Base-by-base conservation (phyloP, 2,888 invertebrate species). In the Caenorhabditis panamensis region DNA sequence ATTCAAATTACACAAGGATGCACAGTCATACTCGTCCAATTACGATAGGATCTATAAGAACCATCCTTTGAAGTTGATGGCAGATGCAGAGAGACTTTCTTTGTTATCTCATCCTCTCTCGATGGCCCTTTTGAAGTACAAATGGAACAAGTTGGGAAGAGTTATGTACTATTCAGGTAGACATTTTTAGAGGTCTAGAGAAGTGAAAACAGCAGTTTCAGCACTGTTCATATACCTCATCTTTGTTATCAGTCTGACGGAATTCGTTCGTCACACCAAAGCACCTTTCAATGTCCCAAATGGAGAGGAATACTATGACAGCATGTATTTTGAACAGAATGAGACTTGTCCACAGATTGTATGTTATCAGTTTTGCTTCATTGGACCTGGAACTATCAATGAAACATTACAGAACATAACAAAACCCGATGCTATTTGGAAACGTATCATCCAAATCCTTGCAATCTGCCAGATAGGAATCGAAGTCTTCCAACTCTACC, bases 51-150 rank as follows among this genome's bases (percentile, higher is more conserved):
- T 92, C 64, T 91, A 91, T 85, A 89, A 89, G 77, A 92, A 92
- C 82, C 92, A 92, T 84, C 92, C 92, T 1, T 87, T 92, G 49
- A 91, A 88, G 86, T 88, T 92, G 51, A 92, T 92, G 81, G 92
- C 92, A 28, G 86, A 89, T 13, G 88, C 91, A 6, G 90, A 91
- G 66, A 89, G 91, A 79, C 91, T 92, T 78, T 90, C 92, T 61
- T 89, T 93, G 62, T 88, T 93, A 51, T 91, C 91, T 44, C 93
- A 93, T 85, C 92, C 92, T 2, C 88, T 93, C 64, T 92, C 92
- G 56, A 91, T 92, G 9, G 91, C 91, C 24, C 87, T 93, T 49
- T 88, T 93, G 37, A 88, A 91, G 72, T 91, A 92, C 85, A 93
- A 93, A 84, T 93, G 93, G 93, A 91, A 91, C 84, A 90, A 88